Base-by-base conservation (phyloP, 1,140 invertebrate species). In the Probaryconus sp. region DNA sequence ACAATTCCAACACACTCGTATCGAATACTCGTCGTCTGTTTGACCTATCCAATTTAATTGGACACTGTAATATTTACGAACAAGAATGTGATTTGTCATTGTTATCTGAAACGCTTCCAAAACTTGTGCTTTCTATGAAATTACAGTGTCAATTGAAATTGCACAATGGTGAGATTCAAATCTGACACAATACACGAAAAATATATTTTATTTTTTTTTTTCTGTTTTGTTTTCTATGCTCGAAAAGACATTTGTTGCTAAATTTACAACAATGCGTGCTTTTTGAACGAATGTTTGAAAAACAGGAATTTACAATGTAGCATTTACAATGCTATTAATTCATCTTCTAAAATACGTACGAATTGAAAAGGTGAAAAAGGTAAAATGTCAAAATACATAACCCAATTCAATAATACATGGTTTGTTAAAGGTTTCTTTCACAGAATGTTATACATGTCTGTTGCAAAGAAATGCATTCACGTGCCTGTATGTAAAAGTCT, bases 361-460 rank as follows among this genome's bases (percentile, higher is more conserved):
- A n/a, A n/a, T n/a, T n/a, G n/a, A n/a, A n/a, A n/a, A n/a, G n/a
- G n/a, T n/a, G n/a, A n/a, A n/a, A n/a, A n/a, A n/a, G n/a, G n/a
- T n/a, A n/a, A n/a, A n/a, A n/a, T n/a, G n/a, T n/a, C n/a, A n/a
- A n/a, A n/a, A n/a, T n/a, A n/a, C n/a, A n/a, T n/a, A n/a, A n/a
- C n/a, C n/a, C 13, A 37, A 37, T 31, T 48, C 18, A 48, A 40
- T 48, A 30, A 31, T 28, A 13, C 6, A 40, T 14, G 13, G 38
- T 30, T 14, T 37, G 43, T n/a, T 28, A 40, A 48, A 30, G 31
- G 14, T 40, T 17, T 61, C 30, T 60, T 60, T 47, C 56, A 11
- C 28, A 10, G 3, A 11, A 47, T 47, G 28, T 47, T 35, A 60
- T 21, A 21, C 48, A 50, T 50, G 17, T 33, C 21, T 50, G 48